Conservation (phyloP, 2,113 vertebrate species). For the Phainopepla nitens region DNA sequence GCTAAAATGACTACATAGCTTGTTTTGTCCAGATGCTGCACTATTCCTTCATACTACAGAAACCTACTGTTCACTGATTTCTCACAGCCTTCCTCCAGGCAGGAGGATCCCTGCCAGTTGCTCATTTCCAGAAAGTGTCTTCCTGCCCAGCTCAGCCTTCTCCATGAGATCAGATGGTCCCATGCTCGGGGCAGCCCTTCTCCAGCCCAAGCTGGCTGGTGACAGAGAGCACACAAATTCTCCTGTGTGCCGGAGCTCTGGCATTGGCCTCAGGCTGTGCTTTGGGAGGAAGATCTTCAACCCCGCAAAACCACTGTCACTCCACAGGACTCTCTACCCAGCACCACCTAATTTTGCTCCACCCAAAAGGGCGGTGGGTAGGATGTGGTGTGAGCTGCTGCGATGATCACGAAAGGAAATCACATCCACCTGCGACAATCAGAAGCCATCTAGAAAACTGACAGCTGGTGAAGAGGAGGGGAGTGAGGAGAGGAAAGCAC, state of each 20-base stretch:
- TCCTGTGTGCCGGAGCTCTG: neutral
- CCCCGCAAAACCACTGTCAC: fast-evolving
- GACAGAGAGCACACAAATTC: neutral
- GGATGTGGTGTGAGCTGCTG: neutral
- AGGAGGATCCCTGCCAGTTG: neutral
- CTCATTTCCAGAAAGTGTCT: neutral
- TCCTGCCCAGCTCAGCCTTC: neutral
- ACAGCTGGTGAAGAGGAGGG: neutral
- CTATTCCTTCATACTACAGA: neutral
- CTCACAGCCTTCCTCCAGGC: neutral
- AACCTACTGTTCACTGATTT: neutral
- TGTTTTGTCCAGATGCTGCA: neutral
- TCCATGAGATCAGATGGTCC: neutral
- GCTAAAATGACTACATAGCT: neutral
- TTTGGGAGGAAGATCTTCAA: neutral
- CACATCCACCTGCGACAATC: neutral
- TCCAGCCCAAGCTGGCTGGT: neutral
- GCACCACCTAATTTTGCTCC: neutral
- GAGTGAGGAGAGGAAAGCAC: neutral
- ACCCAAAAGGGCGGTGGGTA: neutral
- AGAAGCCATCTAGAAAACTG: neutral
- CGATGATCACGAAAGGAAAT: fast-evolving
- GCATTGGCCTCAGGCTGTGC: neutral
- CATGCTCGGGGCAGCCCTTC: fast-evolving
- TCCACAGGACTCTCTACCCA: neutral